Percentiles rank a stretch among this genome's conserved stretches.
Evolutionary conservation across 2,113 vertebrate species (phyloP).

Genomic region (Mugil cephalus): DNA sequence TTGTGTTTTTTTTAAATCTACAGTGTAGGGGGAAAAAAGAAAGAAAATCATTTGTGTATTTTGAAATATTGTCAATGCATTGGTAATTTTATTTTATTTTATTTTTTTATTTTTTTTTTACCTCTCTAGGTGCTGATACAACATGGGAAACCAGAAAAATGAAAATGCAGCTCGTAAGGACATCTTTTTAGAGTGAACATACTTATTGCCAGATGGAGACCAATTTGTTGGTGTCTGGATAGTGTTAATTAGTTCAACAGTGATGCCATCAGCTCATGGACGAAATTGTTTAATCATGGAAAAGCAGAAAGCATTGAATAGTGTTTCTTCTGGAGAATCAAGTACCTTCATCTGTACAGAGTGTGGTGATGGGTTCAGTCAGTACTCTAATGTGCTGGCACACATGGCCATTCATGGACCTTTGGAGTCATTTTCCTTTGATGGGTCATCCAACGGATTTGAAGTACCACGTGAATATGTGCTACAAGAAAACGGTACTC

Average conservation of each 20-base stretch:
- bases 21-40: too few relatives aligned
- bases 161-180: conserved; percentile 29
- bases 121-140: conserved; percentile 51
- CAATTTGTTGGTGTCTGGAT: conserved; percentile 23
- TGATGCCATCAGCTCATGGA: conserved; percentile 70
- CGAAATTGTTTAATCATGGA: conserved; percentile 75
- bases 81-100: conserved; percentile 18
- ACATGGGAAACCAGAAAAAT: conserved; percentile 27
- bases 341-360: conserved; percentile 85
- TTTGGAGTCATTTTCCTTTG: conserved; percentile 80
- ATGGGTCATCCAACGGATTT: conserved; percentile 80
- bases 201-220: conserved; percentile 30
- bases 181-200: conserved; percentile 12
- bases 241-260: conserved; percentile 33
- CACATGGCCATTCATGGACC: conserved; percentile 84
- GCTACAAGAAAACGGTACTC: conserved; percentile 85
- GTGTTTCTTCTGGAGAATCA: conserved; percentile 61
- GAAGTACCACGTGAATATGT: conserved; percentile 84
- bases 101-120: conserved; percentile 23
- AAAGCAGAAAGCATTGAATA: conserved; percentile 70
- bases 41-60: too few relatives aligned
- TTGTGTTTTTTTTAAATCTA: too few relatives aligned
- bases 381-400: conserved; percentile 78
- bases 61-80: neutral
- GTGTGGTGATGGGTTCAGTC: conserved; percentile 85